Conservation (phyloP, 2,888 invertebrate genomes). For the Cheilosia variabilis region DNA sequence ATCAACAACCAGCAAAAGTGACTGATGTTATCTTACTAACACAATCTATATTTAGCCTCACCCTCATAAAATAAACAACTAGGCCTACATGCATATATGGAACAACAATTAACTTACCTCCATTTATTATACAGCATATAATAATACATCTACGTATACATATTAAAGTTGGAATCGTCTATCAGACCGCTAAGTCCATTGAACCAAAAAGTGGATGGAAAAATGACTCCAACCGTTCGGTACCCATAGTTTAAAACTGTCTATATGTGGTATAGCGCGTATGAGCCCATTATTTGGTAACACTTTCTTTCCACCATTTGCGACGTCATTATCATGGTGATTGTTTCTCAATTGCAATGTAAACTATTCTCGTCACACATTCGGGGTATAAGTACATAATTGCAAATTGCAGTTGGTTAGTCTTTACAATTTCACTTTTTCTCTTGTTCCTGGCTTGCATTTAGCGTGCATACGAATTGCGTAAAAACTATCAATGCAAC, state of each 20-base stretch:
- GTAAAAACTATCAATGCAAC: slow-evolving; percentile 29
- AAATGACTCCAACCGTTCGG: slow-evolving; percentile 14
- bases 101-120: slow-evolving; percentile 10
- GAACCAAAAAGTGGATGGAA: slow-evolving; percentile 42
- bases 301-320: slow-evolving; percentile 50
- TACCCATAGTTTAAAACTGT: no score
- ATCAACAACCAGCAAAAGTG: no score
- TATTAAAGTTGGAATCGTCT: slow-evolving; percentile 2
- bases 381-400: slow-evolving; percentile 13
- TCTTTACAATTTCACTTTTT: slow-evolving; percentile 50
- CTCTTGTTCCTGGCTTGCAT: slow-evolving; percentile 3
- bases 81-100: background rate
- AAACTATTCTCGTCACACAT: slow-evolving; percentile 42
- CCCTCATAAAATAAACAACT: no score
- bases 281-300: slow-evolving; percentile 35
- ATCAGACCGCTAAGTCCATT: slow-evolving; percentile 47
- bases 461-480: slow-evolving; percentile 21
- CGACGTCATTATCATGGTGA: slow-evolving; percentile 29
- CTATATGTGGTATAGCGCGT: background rate
- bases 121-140: slow-evolving; percentile 1
- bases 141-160: background rate
- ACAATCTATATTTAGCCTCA: no score
- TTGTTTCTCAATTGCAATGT: slow-evolving; percentile 23
- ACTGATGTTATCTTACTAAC: no score
- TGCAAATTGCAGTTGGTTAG: slow-evolving; percentile 14